Evolutionary conservation across 2,797 vertebrate species (phyloP).

Genomic region (Menidia menidia): DNA sequence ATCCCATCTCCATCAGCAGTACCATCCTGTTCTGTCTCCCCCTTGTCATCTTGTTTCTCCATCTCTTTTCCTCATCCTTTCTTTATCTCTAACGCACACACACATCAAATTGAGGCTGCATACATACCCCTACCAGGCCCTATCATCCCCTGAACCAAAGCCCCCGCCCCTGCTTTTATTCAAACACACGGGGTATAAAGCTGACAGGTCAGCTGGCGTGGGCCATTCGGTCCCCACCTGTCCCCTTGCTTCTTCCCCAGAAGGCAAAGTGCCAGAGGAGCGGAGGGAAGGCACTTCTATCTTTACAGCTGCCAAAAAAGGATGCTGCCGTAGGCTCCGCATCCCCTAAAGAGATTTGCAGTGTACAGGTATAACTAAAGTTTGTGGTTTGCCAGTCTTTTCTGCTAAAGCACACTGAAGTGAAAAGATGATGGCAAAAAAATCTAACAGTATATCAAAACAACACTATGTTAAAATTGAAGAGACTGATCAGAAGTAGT

Average conservation of each 20-base stretch:
- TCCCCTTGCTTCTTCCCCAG: conserved; percentile 71
- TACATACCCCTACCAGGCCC: conserved; percentile 31
- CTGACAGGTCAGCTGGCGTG: conserved; percentile 80
- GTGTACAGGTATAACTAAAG: conserved; percentile 25
- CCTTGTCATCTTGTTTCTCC: conserved; percentile 80
- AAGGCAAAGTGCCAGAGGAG: conserved; percentile 72
- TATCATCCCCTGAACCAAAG: conserved; percentile 31
- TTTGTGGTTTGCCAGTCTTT: conserved; percentile 34
- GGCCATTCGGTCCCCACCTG: conserved; percentile 77
- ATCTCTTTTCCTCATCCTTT: conserved; percentile 51
- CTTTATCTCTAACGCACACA: conserved; percentile 29
- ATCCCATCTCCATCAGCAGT: conserved; percentile 89
- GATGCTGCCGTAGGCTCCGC: conserved; percentile 57
- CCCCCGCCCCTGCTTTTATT: conserved; percentile 59
- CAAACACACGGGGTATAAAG: conserved; percentile 63
- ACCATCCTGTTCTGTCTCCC: conserved; percentile 74
- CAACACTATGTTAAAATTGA: conserved; percentile 23
- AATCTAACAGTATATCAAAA: conserved; percentile 1
- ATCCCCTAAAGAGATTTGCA: conserved; percentile 62
- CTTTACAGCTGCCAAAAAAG: conserved; percentile 73
- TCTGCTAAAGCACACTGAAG: conserved; percentile 14
- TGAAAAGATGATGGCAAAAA: conserved; percentile 30
- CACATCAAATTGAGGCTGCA: conserved; percentile 38
- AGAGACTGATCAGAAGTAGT: neutral
- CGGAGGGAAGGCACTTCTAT: conserved; percentile 56